A percentile compares a stretch with the other conserved stretches of the same genome.
Evolutionary conservation across 2,113 vertebrate species (phyloP).

Genomic region (Burhinus oedicnemus): DNA sequence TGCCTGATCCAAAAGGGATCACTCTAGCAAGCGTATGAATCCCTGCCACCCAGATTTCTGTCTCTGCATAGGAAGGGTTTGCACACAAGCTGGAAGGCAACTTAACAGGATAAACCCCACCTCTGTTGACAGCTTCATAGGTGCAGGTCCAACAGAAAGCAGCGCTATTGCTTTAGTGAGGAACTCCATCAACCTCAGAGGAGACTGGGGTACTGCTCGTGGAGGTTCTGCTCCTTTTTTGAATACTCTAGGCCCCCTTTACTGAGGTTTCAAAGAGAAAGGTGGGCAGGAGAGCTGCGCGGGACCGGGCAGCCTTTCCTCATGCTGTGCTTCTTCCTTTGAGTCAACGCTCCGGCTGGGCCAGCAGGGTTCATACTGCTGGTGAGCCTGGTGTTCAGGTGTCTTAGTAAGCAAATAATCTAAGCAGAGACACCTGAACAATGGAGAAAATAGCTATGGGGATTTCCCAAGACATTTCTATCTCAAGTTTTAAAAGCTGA

Average conservation of each 20-base stretch:
- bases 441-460: not conserved
- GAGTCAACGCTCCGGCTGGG: fast-evolving
- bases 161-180: not conserved
- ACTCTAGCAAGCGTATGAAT: not conserved
- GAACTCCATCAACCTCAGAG: not conserved
- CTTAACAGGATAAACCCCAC: not conserved
- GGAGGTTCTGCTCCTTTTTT: not conserved
- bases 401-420: not conserved
- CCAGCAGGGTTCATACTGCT: not conserved
- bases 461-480: not conserved
- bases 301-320: not conserved
- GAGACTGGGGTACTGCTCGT: not conserved
- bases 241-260: not conserved
- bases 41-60: not conserved
- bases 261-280: not conserved
- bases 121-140: not conserved
- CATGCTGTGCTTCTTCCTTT: fast-evolving
- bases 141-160: not conserved
- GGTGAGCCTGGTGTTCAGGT: not conserved
- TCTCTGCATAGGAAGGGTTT: not conserved
- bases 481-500: not conserved
- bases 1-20: not conserved
- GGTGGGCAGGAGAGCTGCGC: not conserved
- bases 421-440: not conserved
- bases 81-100: not conserved